Evolutionary conservation across 30 jellyfish, hydroid and myxozoan species (phyloP).

Genomic region (Rhopilema esculentum): DNA sequence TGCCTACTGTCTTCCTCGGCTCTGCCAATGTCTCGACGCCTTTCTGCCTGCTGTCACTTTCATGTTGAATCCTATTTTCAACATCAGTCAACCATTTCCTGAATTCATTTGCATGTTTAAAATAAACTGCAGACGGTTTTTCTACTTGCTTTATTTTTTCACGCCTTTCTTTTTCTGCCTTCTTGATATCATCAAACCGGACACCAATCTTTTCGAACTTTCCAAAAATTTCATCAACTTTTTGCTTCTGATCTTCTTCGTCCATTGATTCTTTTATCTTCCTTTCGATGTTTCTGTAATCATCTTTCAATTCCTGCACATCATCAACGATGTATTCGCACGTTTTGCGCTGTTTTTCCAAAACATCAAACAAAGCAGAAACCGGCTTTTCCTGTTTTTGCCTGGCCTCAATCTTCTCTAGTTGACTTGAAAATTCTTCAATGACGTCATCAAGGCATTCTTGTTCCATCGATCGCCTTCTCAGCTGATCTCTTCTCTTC

Average conservation of each 20-base stretch:
- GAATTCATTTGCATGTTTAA: conserved; percentile 24
- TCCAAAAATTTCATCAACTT: conserved; percentile 42
- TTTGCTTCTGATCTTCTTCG: conserved; percentile 58
- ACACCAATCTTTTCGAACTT: conserved; percentile 50
- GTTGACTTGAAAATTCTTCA: conserved; percentile 73
- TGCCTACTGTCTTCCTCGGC: conserved; percentile 23
- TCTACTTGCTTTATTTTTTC: conserved; percentile 60
- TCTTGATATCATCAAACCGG: conserved; percentile 59
- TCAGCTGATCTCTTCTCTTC: conserved; percentile 74
- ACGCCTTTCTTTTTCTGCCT: conserved; percentile 29
- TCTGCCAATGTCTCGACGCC: neutral
- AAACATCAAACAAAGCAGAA: conserved; percentile 79
- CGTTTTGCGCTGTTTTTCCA: conserved; percentile 65
- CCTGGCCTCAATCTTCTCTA: conserved; percentile 61
- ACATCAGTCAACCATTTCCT: conserved; percentile 62
- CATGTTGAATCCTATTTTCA: conserved; percentile 59
- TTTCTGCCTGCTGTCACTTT: neutral
- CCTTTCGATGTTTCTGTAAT: conserved; percentile 42
- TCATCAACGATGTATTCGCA: conserved; percentile 59
- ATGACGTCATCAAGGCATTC: conserved; percentile 72
- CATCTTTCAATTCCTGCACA: conserved; percentile 59
- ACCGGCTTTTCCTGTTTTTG: conserved; percentile 71
- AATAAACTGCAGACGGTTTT: conserved; percentile 55
- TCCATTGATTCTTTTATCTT: conserved; percentile 62
- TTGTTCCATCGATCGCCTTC: conserved; percentile 31